Base-by-base conservation (phyloP, 2,113 vertebrate species). In the Rhinopomastus cyanomelas region DNA sequence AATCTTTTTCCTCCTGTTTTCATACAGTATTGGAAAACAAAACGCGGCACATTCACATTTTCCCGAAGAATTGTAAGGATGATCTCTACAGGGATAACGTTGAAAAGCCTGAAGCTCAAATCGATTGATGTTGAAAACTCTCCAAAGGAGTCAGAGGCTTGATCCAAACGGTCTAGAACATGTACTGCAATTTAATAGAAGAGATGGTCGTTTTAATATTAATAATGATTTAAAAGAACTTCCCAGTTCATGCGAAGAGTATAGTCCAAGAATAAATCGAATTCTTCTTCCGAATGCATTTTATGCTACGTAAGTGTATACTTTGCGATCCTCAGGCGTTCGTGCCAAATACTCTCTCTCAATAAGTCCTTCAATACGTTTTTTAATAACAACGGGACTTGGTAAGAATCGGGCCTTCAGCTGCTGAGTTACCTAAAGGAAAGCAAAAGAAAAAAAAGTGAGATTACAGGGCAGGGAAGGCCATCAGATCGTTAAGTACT, bases 311-410 rank as follows among this genome's bases (percentile, higher is more conserved):
- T 99, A 99, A 96, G 98, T 99, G 98, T 99, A 99, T 89, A 99
- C 98, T 98, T 99, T 99, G 96, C 98, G 98, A 97, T 99, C 99
- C 95, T 99, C 99, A 90, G 98, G 98, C 92, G 98, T 99, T 98
- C 99, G 98, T 95, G 98, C 99, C 98, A 99, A 98, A 98, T 99
- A 99, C 96, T 99, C 99, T 98, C 99, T 98, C 97, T 99, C 99
- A 98, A 99, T 99, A 97, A 99, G 98, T 99, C 98, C 99, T 98
- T 99, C 99, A 97, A 99, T 99, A 96, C 99, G 98, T 94, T 99
- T 99, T 98, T 99, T 99, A 98, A 99, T 99, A 94, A 99, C 98
- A 98, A 99, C 98, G 82, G 99, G 99, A 95, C 98, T 99, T 96
- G 99, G 99, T 96, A 99, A 97, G 97, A 99, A 99, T 97, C 98